phyloP scores from a whole-genome alignment of 2,797 vertebrate species.

The Sarcophilus harrisii region DNA sequence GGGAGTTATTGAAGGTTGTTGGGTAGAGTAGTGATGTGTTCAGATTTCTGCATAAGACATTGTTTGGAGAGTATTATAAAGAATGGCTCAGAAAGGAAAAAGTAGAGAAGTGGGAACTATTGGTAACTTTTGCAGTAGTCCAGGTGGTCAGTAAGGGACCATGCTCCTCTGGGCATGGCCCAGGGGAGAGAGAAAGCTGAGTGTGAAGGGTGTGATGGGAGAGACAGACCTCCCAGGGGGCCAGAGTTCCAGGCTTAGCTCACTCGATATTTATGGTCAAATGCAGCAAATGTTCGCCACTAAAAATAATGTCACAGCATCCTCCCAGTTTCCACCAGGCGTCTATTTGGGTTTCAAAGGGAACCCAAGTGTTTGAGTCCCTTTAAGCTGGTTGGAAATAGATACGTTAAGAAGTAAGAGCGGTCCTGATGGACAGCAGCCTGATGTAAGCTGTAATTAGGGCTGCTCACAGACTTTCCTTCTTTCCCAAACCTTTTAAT shows the following conservation, averaged over 20 bases:
- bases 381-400: not conserved
- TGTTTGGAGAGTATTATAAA: not conserved
- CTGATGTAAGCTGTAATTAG: conserved; percentile 51
- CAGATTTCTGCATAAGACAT: not conserved
- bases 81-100: not conserved
- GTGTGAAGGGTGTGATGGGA: not conserved
- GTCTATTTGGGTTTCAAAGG: not conserved
- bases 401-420: conserved; percentile 27
- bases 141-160: not conserved
- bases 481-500: conserved; percentile 39
- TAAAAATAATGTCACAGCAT: not conserved
- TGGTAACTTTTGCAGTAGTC: not conserved
- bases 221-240: not conserved
- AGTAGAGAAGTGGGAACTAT: not conserved
- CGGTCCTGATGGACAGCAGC: conserved; percentile 13
- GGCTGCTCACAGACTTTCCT: not conserved
- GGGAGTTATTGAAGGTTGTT: not conserved
- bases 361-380: not conserved
- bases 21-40: not conserved
- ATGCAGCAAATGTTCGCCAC: not conserved
- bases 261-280: not conserved
- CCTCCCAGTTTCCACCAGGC: not conserved
- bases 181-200: not conserved
- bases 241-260: not conserved
- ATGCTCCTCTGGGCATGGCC: not conserved